Evolutionary conservation across 1,140 invertebrate species (phyloP).

Genomic region (Littorina saxatilis): DNA sequence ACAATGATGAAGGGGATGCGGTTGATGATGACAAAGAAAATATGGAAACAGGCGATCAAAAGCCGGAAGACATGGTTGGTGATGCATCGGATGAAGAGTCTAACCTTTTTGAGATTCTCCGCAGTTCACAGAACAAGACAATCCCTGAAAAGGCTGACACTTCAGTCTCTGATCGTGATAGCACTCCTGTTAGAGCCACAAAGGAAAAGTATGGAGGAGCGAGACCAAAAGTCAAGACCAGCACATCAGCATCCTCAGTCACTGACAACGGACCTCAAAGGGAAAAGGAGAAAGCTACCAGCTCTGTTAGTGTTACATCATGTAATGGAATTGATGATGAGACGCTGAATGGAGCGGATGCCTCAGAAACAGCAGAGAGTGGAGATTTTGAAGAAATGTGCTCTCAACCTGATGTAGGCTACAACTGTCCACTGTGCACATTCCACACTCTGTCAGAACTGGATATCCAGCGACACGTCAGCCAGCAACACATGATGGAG

Average conservation of each 20-base stretch:
- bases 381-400: background rate
- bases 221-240: background rate
- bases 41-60: background rate
- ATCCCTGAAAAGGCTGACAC: no score
- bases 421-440: conserved; percentile 86
- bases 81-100: no score
- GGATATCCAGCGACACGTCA: conserved; percentile 89
- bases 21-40: background rate
- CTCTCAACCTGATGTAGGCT: conserved; percentile 57
- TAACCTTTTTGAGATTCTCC: no score
- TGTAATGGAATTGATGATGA: no score
- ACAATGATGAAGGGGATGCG: background rate
- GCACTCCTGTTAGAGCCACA: background rate
- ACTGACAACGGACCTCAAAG: background rate
- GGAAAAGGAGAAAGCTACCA: background rate
- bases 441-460: conserved; percentile 85
- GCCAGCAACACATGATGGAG: conserved; percentile 81
- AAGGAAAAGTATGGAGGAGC: background rate
- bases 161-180: no score
- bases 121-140: no score
- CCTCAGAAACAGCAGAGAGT: background rate
- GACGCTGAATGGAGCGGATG: background rate
- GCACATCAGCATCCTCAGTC: background rate
- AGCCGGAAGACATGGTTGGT: no score
- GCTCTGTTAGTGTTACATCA: background rate